A percentile compares a stretch with the other conserved stretches of the same genome.
Conservation (phyloP, 2,888 invertebrate genomes). For the Mythimna pallens region DNA sequence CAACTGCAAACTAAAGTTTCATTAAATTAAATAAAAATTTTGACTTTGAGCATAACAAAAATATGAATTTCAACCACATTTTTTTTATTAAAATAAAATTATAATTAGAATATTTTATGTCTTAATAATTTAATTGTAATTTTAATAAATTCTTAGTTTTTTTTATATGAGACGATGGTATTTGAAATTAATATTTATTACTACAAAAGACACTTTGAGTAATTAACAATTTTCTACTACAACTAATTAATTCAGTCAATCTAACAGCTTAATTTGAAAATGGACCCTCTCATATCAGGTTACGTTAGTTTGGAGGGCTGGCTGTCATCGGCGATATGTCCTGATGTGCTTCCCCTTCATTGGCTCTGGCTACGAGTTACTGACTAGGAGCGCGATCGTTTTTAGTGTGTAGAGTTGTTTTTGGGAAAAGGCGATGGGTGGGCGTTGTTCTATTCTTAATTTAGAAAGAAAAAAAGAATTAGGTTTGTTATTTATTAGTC, state of each 20-base stretch:
- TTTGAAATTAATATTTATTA: too few species aligned
- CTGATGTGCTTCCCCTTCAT: constrained; percentile 61
- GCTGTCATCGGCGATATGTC: constrained; percentile 72
- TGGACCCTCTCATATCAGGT: constrained; percentile 63
- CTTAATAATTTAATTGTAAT: too few species aligned
- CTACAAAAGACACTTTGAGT: too few species aligned
- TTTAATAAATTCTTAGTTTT: too few species aligned
- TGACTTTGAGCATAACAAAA: too few species aligned
- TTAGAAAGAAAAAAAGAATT: too few species aligned
- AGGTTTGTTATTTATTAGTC: too few species aligned
- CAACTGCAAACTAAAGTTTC: not conserved
- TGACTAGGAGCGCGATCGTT: not conserved
- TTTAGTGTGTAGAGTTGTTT: constrained; percentile 5
- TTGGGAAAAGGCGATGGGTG: constrained; percentile 9
- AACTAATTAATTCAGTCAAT: not conserved
- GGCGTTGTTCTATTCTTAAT: constrained; percentile 1
- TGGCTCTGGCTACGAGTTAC: constrained; percentile 27
- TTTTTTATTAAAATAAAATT: too few species aligned
- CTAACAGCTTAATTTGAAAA: constrained; percentile 1
- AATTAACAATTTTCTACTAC: not conserved
- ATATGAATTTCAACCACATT: too few species aligned
- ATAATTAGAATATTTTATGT: too few species aligned
- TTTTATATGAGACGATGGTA: too few species aligned
- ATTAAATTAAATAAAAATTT: too few species aligned
- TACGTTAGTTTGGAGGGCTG: constrained; percentile 67